These are phyloP conservation scores for Antedon mediterranea DNA, from an alignment of 53 echinoderm and acorn worm genomes.

Conservation along the genomic window DNA sequence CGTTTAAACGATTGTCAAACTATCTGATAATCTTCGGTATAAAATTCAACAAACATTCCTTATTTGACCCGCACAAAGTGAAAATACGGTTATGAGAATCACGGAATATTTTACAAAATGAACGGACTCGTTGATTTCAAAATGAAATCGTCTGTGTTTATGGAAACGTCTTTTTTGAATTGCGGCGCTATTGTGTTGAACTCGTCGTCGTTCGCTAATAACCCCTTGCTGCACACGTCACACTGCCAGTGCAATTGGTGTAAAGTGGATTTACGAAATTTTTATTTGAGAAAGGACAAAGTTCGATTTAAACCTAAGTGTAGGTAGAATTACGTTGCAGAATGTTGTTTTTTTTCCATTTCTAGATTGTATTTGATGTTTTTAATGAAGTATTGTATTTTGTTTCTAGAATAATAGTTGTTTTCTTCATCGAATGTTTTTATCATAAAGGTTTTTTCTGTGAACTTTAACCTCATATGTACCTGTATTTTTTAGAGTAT, in stretches of 20 bases:
- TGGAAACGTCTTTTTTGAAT: constrained; percentile 60
- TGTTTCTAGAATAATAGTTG: background rate
- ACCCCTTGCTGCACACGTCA: background rate
- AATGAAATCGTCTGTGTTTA: constrained; percentile 19
- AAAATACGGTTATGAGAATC: too few relatives aligned
- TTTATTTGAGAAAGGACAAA: background rate
- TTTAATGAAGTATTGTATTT: too few relatives aligned
- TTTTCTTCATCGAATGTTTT: too few relatives aligned
- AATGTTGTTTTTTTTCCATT: background rate
- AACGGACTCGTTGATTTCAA: background rate
- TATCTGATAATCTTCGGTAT: too few relatives aligned
- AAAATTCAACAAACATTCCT: too few relatives aligned
- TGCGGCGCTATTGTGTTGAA: constrained; percentile 12
- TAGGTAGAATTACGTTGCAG: background rate
- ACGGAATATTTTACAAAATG: background rate
- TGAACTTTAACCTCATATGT: too few relatives aligned
- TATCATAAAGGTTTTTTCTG: too few relatives aligned
- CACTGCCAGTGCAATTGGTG: background rate
- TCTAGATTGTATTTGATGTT: too few relatives aligned
- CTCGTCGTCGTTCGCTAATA: background rate
- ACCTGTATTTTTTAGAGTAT: too few relatives aligned
- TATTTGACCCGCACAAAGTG: too few relatives aligned
- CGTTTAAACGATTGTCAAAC: too few relatives aligned
- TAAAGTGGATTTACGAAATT: background rate
- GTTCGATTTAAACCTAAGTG: background rate